Conservation (phyloP, 2,113 vertebrate species). For the Trematocara variabile region DNA sequence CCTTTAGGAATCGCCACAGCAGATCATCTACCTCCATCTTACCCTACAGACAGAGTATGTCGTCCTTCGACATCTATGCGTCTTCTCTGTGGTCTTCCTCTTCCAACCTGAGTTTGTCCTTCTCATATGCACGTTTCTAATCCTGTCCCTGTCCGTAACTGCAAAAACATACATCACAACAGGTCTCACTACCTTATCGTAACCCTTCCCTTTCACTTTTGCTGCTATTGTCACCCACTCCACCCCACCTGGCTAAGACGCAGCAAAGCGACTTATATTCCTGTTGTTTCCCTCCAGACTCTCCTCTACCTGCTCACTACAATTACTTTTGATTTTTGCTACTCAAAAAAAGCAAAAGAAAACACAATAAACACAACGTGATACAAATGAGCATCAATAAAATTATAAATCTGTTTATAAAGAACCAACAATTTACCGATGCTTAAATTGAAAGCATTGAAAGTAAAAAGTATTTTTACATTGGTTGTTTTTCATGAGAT, state of each 20-base stretch:
- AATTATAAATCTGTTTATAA: background rate
- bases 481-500: background rate
- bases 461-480: background rate
- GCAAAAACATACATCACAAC: background rate
- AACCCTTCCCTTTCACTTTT: background rate
- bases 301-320: background rate
- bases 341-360: background rate
- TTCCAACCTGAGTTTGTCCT: background rate
- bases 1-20: background rate
- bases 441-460: background rate
- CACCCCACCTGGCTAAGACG: background rate
- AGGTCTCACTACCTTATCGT: accelerated
- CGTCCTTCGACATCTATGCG: background rate
- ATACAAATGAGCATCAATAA: background rate
- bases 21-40: background rate
- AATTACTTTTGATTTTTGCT: background rate
- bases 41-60: background rate
- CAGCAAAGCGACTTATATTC: background rate
- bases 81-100: background rate
- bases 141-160: background rate
- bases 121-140: background rate
- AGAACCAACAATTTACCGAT: background rate
- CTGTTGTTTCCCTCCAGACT: accelerated
- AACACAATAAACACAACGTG: background rate
- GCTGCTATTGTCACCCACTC: background rate